phyloP scores from a whole-genome alignment of 2,888 invertebrate genomes.

The Rotaria sp. region DNA sequence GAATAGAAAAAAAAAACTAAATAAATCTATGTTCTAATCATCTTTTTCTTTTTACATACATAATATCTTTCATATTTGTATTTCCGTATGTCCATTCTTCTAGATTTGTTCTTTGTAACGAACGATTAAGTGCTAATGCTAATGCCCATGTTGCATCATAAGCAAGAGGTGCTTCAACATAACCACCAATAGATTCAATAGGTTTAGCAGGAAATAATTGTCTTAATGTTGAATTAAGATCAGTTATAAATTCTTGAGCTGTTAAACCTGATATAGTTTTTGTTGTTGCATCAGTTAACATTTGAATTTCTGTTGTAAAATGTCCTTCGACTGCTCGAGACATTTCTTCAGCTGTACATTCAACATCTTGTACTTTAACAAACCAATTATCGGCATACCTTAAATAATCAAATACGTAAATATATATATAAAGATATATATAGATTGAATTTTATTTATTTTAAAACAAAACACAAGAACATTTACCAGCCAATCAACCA shows the following conservation, averaged over 20 bases:
- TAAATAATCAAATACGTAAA: not conserved
- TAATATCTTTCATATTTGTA: slow-evolving; percentile 1
- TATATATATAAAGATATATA: too few relatives aligned
- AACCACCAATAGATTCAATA: slow-evolving; percentile 60
- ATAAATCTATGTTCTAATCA: too few relatives aligned
- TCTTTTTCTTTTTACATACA: not conserved
- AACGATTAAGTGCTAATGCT: slow-evolving; percentile 91
- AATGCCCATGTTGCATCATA: slow-evolving; percentile 99
- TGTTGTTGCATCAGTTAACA: slow-evolving; percentile 19
- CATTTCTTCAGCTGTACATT: slow-evolving; percentile 87
- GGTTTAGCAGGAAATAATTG: not conserved
- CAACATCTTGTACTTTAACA: slow-evolving; percentile 72
- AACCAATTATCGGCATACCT: slow-evolving; percentile 96
- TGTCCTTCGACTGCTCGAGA: slow-evolving; percentile 88
- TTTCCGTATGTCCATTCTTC: slow-evolving; percentile 19
- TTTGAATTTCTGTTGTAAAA: slow-evolving; percentile 87
- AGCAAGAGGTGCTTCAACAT: slow-evolving; percentile 88
- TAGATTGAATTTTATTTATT: not conserved
- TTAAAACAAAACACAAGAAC: not conserved
- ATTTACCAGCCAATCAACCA: slow-evolving; percentile 77
- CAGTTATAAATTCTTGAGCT: slow-evolving; percentile 11
- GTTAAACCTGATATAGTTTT: not conserved
- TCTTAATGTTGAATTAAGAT: slow-evolving; percentile 2
- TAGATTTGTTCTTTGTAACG: slow-evolving; percentile 52
- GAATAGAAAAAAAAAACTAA: too few relatives aligned